Percentiles rank a stretch among this genome's conserved stretches.
Conservation (phyloP, 2,797 vertebrate species). For the Eulemur mongoz region DNA sequence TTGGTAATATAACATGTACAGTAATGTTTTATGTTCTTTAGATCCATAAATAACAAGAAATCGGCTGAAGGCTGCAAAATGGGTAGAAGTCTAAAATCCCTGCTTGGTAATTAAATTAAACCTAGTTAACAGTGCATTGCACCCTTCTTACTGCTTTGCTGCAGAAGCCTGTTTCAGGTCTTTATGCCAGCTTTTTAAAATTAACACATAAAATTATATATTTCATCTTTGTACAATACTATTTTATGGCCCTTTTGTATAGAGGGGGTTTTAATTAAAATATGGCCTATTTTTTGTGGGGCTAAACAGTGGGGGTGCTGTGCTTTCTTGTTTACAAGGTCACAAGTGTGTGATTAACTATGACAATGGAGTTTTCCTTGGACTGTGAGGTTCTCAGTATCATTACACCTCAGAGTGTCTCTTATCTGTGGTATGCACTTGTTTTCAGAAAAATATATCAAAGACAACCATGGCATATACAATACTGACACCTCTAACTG, state of each 20-base stretch:
- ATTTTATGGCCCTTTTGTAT: neutral
- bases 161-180: conserved; percentile 29
- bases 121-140: conserved; percentile 71
- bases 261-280: conserved; percentile 11
- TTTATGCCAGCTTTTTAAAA: conserved; percentile 56
- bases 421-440: conserved; percentile 39
- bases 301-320: conserved; percentile 14
- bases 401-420: neutral
- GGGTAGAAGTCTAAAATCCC: conserved; percentile 61
- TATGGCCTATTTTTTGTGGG: neutral
- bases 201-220: conserved; percentile 50
- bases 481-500: conserved; percentile 22
- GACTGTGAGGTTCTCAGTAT: neutral
- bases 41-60: conserved; percentile 70
- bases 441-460: conserved; percentile 42
- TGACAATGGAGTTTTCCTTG: neutral
- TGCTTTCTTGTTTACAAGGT: conserved; percentile 43
- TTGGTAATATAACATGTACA: conserved; percentile 35
- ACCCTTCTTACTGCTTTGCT: conserved; percentile 74
- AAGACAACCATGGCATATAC: neutral
- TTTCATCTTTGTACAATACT: neutral
- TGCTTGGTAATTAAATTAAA: conserved; percentile 78
- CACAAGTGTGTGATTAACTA: conserved; percentile 41
- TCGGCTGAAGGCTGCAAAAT: conserved; percentile 52
- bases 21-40: conserved; percentile 37